A percentile compares a stretch with the other conserved stretches of the same genome.
These are phyloP conservation scores for Palythoa grandiflora DNA, from an alignment of 92 coral and sea anemone genomes.

Conservation along the genomic window DNA sequence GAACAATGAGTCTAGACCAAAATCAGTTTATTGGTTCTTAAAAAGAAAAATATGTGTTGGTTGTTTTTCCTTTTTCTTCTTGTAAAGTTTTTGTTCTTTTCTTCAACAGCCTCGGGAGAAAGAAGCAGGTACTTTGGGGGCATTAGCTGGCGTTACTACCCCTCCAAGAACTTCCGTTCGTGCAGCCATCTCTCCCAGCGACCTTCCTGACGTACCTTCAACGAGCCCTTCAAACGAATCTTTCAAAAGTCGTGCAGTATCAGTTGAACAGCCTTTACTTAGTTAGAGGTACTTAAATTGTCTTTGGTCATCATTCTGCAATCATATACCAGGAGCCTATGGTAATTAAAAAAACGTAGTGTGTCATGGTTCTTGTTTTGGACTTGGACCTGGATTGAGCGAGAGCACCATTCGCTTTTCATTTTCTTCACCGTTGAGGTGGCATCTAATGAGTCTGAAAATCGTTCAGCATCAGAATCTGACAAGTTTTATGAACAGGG, in stretches of 20 bases:
- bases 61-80: not conserved
- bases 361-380: not conserved
- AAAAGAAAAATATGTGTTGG: no score
- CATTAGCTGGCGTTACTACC: not conserved
- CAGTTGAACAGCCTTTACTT: constrained; percentile 23
- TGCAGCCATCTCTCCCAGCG: constrained; percentile 15
- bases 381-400: no score
- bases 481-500: no score
- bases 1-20: not conserved
- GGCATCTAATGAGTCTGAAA: no score
- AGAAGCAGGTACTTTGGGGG: not conserved
- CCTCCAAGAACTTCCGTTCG: not conserved
- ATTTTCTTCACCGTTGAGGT: no score
- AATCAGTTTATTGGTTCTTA: no score
- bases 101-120: not conserved
- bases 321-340: not conserved
- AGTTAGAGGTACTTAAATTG: constrained; percentile 7
- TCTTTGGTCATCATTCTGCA: not conserved
- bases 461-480: no score
- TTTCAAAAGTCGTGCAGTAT: not conserved
- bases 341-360: not conserved
- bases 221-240: constrained; percentile 16
- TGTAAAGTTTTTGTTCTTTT: not conserved
- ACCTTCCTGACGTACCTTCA: constrained; percentile 41
- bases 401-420: no score